phyloP scores from a whole-genome alignment of 2,888 invertebrate species.

The Endomychus coccineus region DNA sequence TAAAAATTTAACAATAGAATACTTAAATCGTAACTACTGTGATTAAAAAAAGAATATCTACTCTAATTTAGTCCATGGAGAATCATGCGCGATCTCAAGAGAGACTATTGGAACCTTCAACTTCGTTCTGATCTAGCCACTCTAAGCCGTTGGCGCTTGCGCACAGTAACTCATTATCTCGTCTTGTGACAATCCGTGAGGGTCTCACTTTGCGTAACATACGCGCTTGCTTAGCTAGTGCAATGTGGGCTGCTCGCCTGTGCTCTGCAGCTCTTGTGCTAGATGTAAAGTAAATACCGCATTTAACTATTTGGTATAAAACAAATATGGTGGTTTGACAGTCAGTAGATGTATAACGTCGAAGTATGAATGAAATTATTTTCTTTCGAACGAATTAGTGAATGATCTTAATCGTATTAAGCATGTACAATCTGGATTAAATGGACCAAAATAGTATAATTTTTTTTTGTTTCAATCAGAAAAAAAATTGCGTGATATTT shows the following conservation, averaged over 20 bases:
- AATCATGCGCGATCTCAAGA: constrained; percentile 1
- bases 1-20: too few species aligned
- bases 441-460: too few species aligned
- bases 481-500: too few species aligned
- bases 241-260: constrained; percentile 5
- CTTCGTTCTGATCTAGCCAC: constrained; percentile 1
- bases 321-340: too few species aligned
- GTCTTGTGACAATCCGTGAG: constrained; percentile 5
- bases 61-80: constrained; percentile 1
- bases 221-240: constrained; percentile 5
- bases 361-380: too few species aligned
- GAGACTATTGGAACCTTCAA: constrained; percentile 1
- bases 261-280: constrained; percentile 6
- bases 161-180: neutral
- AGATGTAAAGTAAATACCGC: constrained; percentile 5
- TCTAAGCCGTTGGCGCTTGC: constrained; percentile 1
- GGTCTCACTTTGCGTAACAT: constrained; percentile 4
- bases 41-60: constrained; percentile 1
- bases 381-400: too few species aligned
- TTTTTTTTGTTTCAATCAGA: too few species aligned
- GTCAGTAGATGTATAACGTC: too few species aligned
- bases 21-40: too few species aligned
- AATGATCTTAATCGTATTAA: too few species aligned
- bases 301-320: too few species aligned
- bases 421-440: too few species aligned